Evolutionary conservation across 2,113 vertebrate genomes (phyloP), one percentile per base, ranked within the genome.

Genomic region (Micromys minutus): DNA sequence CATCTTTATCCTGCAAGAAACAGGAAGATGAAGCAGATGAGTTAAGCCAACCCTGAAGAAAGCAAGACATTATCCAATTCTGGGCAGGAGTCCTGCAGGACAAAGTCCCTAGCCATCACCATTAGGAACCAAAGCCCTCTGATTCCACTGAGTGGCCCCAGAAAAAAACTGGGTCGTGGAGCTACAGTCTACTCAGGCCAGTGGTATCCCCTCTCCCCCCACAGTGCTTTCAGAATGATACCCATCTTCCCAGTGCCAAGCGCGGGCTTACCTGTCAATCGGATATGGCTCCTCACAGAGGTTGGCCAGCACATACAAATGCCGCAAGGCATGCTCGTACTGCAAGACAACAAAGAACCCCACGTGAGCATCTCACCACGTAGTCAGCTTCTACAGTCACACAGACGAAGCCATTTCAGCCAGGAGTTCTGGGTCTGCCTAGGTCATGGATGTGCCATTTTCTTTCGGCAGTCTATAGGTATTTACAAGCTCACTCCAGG

Each of bases 241-340:
- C 7, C 1, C 16, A 2, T 16, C 0, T 9, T 17, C 22, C 39
- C 1, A 16, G 29, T 0, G 63, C 61, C 65, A 4, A 1, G n/a
- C 1, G 26, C 12, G 7, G 11, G 61, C 0, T 98, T 98, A 99
- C 99, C 99, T 99, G 90, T 98, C 98, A 34, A 97, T 72, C 1
- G 98, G 91, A 81, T 99, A 99, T 79, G 98, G 98, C 90, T 91
- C 96, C 97, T 99, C 99, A 95, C 99, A 99, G 90, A 99, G 96
- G 93, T 99, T 99, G 97, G 99, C 99, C 97, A 99, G 98, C 84
- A 98, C 99, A 7, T 99, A 99, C 87, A 99, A 97, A 52, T 99
- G 99, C 96, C 99, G 98, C 97, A 99, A 96, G 3, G 99, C 99
- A 45, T 99, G 99, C 90, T 99, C 99, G 6, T 98, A 99, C 99